Percentiles rank a stretch among this genome's conserved stretches.
Conservation (phyloP, 2,888 invertebrate species). For the Parnassius apollo region DNA sequence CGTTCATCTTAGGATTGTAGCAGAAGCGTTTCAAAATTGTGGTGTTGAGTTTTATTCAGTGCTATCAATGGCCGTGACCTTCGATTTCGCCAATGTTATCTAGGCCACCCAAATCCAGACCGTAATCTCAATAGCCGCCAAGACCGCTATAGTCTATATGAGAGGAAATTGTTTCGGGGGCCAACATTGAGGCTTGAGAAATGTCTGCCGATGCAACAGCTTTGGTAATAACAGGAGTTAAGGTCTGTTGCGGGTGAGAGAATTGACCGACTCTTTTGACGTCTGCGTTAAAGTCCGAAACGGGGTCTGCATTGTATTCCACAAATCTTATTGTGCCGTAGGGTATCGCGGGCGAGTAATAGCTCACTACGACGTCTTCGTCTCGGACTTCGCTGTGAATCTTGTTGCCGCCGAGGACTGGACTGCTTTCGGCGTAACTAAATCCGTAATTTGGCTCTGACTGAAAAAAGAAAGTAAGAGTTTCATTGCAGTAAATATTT, state of each 20-base stretch:
- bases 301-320: conserved; percentile 65
- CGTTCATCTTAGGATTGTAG: not conserved
- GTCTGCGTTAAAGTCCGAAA: conserved; percentile 71
- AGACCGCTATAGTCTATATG: conserved; percentile 17
- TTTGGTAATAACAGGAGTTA: conserved; percentile 35
- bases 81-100: conserved; percentile 8
- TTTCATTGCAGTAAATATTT: not conserved
- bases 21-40: not conserved
- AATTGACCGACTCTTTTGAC: conserved; percentile 67
- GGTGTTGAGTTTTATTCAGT: conserved; percentile 15
- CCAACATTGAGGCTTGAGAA: conserved; percentile 28
- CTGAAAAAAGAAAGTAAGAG: conserved; percentile 40
- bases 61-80: conserved; percentile 22
- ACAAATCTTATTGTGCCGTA: conserved; percentile 72
- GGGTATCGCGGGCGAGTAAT: conserved; percentile 69
- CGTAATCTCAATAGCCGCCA: conserved; percentile 10
- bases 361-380: conserved; percentile 69
- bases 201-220: conserved; percentile 35
- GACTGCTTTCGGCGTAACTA: conserved; percentile 75
- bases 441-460: conserved; percentile 68
- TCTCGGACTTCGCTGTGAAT: conserved; percentile 68
- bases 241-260: conserved; percentile 44
- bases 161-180: conserved; percentile 17
- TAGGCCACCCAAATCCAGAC: conserved; percentile 18
- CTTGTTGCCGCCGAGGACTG: conserved; percentile 72